Conservation (phyloP, 2,113 vertebrate genomes). For the Cygnus atratus region DNA sequence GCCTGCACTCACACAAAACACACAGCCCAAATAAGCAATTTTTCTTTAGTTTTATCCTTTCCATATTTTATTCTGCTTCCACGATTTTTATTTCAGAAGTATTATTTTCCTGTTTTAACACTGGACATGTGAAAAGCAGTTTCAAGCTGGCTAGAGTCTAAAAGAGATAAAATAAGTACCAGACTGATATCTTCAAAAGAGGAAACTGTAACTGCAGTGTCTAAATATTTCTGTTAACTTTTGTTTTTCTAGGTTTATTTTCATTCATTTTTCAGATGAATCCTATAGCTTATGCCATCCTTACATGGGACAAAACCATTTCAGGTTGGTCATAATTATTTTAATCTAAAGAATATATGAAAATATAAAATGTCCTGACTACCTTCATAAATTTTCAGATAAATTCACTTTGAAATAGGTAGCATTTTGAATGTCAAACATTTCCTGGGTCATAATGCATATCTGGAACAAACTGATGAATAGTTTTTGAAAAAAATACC, state of each 20-base stretch:
- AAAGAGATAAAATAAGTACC: background rate
- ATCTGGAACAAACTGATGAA: background rate
- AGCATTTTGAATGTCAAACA: background rate
- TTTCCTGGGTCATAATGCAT: background rate
- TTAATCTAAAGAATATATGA: background rate
- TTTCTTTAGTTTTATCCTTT: background rate
- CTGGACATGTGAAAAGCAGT: background rate
- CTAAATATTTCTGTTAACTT: background rate
- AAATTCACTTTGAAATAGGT: background rate
- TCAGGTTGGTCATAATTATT: background rate
- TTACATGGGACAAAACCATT: background rate
- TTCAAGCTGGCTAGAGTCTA: background rate
- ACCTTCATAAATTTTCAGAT: background rate
- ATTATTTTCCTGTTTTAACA: background rate
- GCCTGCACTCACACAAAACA: background rate
- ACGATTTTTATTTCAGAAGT: background rate
- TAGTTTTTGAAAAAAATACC: background rate
- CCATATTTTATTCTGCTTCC: background rate
- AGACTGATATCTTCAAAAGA: background rate
- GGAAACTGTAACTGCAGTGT: background rate
- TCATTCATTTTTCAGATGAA: background rate
- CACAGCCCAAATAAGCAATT: background rate
- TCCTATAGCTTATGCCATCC: background rate
- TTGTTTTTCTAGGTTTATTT: background rate
- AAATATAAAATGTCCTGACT: background rate